Evolutionary conservation across 2,797 vertebrate species (phyloP).

Genomic region (Sebastes ruberrimus): DNA sequence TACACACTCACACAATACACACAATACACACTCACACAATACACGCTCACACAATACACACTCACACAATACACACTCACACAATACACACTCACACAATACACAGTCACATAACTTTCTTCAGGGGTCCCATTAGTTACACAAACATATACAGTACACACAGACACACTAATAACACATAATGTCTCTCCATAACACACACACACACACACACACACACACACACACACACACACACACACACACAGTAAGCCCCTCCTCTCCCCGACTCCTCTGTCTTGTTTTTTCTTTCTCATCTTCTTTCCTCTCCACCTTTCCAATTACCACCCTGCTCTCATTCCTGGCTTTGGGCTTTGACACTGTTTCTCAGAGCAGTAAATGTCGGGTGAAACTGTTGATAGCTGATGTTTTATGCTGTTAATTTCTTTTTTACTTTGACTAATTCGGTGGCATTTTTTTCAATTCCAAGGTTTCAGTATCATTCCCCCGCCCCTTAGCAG

Average conservation of each 20-base stretch:
- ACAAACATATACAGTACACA: too few relatives aligned
- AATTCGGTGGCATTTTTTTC: not conserved
- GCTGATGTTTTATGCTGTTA: not conserved
- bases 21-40: too few relatives aligned
- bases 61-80: not conserved
- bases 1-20: too few relatives aligned
- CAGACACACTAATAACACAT: too few relatives aligned
- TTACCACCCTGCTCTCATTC: not conserved
- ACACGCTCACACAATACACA: too few relatives aligned
- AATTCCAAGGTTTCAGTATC: not conserved
- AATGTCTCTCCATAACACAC: too few relatives aligned
- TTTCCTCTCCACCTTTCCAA: not conserved
- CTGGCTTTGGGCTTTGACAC: not conserved
- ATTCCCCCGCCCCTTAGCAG: too few relatives aligned
- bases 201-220: not conserved
- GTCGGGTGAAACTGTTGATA: not conserved
- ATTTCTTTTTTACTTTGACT: not conserved
- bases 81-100: constrained; percentile 10
- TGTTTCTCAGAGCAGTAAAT: not conserved
- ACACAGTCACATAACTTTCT: too few relatives aligned
- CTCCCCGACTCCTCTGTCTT: not conserved
- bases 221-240: constrained; percentile 4
- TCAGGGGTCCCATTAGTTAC: too few relatives aligned
- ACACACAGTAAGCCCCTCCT: not conserved
- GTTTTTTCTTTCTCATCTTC: not conserved